Percentiles rank a stretch among this genome's conserved stretches.
Conservation (phyloP, 92 coral and sea anemone species). For the Porites lobata region DNA sequence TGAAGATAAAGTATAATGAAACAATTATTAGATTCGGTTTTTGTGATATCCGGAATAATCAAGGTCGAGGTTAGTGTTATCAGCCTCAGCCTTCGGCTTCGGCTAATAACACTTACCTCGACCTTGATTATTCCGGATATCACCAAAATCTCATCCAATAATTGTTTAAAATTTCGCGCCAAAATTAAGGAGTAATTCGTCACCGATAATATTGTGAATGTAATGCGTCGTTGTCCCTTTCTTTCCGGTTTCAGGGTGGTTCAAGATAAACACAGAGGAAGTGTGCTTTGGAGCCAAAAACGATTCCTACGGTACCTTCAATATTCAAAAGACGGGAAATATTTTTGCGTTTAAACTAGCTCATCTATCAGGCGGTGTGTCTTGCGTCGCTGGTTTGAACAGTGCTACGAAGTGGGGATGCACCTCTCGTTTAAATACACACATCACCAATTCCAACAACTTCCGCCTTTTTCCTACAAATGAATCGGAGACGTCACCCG, state of each 20-base stretch:
- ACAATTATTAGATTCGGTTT: too few species aligned
- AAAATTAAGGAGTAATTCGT: too few species aligned
- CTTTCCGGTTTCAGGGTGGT: not conserved
- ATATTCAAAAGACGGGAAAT: not conserved
- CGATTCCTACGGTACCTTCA: not conserved
- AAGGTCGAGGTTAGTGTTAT: too few species aligned
- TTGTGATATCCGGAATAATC: too few species aligned
- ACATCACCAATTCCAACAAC: not conserved
- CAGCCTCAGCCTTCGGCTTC: too few species aligned
- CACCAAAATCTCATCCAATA: too few species aligned
- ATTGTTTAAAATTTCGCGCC: too few species aligned
- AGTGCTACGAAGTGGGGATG: not conserved
- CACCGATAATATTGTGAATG: too few species aligned
- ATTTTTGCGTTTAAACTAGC: not conserved
- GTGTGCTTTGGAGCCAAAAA: conserved; percentile 12
- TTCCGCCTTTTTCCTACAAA: not conserved
- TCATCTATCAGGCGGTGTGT: not conserved
- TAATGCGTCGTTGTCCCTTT: not conserved
- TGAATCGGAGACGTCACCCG: not conserved
- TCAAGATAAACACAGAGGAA: not conserved
- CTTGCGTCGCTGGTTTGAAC: not conserved
- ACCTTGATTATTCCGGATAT: too few species aligned
- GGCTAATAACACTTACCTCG: too few species aligned
- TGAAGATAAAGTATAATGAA: too few species aligned
- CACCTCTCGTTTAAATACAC: not conserved